Percentiles rank a stretch among this genome's conserved stretches.
These are phyloP conservation scores for Mus musculus DNA, from an alignment of 2,113 vertebrate species.

Conservation along the genomic window DNA sequence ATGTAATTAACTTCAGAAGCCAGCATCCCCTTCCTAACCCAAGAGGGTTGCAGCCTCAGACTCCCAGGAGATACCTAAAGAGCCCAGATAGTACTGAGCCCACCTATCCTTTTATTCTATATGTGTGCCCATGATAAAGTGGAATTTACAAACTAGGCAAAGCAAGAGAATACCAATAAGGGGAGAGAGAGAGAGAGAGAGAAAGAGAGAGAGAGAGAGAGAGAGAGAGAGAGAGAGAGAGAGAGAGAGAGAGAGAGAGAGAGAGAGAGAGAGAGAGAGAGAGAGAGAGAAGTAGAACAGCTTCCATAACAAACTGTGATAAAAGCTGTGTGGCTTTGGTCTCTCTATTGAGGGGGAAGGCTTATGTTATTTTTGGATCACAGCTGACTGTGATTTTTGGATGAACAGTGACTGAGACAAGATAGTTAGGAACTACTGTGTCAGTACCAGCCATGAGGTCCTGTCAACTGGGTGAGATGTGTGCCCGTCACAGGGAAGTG, in stretches of 20 bases:
- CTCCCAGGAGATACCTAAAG: neutral
- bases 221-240: neutral
- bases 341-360: neutral
- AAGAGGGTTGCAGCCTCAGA: neutral
- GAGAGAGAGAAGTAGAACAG: too few relatives aligned
- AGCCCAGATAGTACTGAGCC: neutral
- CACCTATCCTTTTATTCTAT: neutral
- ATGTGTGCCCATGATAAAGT: neutral
- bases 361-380: neutral
- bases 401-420: neutral
- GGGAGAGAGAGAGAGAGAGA: neutral
- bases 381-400: neutral
- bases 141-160: neutral
- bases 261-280: too few relatives aligned
- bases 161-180: neutral
- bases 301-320: neutral
- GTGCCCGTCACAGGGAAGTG: neutral
- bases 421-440: neutral
- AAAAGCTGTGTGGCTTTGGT: neutral
- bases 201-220: accelerated
- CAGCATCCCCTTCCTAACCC: neutral
- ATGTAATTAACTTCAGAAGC: neutral
- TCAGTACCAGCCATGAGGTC: neutral
- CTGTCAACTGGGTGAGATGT: neutral
- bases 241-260: too few relatives aligned